These are phyloP conservation scores for Oasisia sp. DNA, from an alignment of 2,888 invertebrate genomes.

Conservation along the genomic window DNA sequence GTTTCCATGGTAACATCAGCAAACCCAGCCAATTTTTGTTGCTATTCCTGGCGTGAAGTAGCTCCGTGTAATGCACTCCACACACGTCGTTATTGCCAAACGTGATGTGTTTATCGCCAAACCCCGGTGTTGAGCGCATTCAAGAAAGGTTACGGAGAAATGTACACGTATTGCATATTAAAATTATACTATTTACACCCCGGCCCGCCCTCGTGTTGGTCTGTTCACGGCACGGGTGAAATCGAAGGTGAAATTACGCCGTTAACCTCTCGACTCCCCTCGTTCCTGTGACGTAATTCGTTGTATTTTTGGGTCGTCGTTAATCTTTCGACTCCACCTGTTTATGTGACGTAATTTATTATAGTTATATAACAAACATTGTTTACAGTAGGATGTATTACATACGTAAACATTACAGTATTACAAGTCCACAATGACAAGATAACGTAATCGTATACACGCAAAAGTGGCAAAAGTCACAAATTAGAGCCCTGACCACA, in stretches of 20 bases:
- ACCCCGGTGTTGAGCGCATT: neutral
- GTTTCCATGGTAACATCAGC: neutral
- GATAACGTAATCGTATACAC: too few species aligned
- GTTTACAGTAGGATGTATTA: neutral
- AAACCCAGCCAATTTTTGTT: neutral
- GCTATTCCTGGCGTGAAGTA: neutral
- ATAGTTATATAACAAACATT: neutral
- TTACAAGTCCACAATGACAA: neutral
- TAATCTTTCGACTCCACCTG: neutral
- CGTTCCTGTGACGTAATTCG: neutral
- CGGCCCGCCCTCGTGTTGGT: neutral
- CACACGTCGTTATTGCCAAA: neutral
- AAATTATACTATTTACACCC: neutral
- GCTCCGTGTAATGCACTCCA: neutral
- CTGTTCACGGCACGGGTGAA: neutral
- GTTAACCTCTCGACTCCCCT: neutral
- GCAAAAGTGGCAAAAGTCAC: too few species aligned
- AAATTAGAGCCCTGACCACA: too few species aligned
- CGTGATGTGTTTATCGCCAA: neutral
- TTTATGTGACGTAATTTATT: neutral
- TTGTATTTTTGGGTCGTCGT: neutral
- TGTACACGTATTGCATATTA: neutral
- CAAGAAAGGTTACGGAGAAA: neutral
- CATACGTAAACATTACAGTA: neutral
- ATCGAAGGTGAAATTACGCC: neutral